Evolutionary conservation across 2,888 invertebrate genomes (phyloP), one percentile per base, ranked within the genome.

Genomic region (Parnassius apollo): DNA sequence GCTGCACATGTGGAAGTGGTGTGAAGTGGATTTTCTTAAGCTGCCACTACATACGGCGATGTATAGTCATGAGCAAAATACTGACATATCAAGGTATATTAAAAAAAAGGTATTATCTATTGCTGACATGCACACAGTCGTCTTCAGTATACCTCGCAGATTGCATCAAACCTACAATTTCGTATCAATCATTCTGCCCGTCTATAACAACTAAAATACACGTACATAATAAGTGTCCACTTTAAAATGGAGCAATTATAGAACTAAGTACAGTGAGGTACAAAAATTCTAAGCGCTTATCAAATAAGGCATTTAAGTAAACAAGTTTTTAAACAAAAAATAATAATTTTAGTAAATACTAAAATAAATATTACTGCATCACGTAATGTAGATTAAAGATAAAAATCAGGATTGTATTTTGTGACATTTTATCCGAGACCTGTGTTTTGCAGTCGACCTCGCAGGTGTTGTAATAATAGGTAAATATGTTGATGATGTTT

Each of bases 181-280:
- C 66, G 66, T 68, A 64, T 68, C 69, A 71, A 70, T 71, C 65
- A 70, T 68, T 68, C 52, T 44, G 67, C 55, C 64, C 69, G 68
- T 66, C 62, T 62, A 64, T 56, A 57, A 64, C 52, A 48, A 48
- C 65, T 60, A 60, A 65, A 61, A 69, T 66, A 64, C 61, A 66
- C 61, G 61, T 56, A 66, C 52, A 59, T 69, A 68, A 69, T 68
- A 65, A 69, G 66, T 71, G 69, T 69, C 68, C 67, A 68, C 65
- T 68, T 60, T 66, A 62, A 65, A 68, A 61, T 62, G 58, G 55
- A 54, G 64, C 67, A 69, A 72, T 72, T 72, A 71, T 64, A 63
- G 65, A 60, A 56, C 35, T 46, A 10, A n/a, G 67, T 70, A 68
- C 66, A 68, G 56, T 66, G 56, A 55, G 22, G 7, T n/a, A 13